phyloP scores from a whole-genome alignment of 2,797 vertebrate species.

The Apogon hyalosoma region DNA sequence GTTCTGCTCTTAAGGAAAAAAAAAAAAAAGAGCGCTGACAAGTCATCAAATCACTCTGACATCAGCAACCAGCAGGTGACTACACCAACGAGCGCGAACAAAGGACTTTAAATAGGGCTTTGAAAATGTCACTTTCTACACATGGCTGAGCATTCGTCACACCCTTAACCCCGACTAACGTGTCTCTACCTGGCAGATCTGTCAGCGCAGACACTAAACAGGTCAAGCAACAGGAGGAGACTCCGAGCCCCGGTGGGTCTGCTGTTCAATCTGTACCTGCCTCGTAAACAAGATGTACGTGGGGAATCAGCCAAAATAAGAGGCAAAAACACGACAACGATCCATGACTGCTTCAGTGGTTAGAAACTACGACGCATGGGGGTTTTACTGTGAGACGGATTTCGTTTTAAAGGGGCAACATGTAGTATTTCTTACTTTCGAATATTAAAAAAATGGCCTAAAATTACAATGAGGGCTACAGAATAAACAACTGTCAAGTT shows the following conservation, averaged over 20 bases:
- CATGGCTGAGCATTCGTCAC: constrained; percentile 51
- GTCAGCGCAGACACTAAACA: constrained; percentile 31
- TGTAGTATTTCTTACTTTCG: too few relatives aligned
- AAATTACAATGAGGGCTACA: too few relatives aligned
- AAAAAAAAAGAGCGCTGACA: constrained; percentile 39
- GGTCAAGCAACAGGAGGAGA: constrained; percentile 36
- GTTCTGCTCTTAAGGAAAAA: constrained; percentile 14
- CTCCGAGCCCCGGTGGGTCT: background rate
- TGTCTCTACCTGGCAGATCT: constrained; percentile 5
- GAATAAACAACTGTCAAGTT: too few relatives aligned
- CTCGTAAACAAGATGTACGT: too few relatives aligned
- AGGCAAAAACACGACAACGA: too few relatives aligned
- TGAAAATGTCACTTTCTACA: constrained; percentile 70
- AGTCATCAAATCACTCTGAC: constrained; percentile 41
- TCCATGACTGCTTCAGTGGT: too few relatives aligned
- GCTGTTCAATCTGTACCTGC: constrained; percentile 15
- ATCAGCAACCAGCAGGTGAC: constrained; percentile 51
- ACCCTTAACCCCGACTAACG: constrained; percentile 25
- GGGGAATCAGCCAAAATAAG: too few relatives aligned
- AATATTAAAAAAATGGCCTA: too few relatives aligned
- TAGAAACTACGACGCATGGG: too few relatives aligned
- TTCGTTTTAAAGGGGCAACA: too few relatives aligned
- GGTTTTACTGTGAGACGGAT: too few relatives aligned
- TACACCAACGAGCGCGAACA: constrained; percentile 37
- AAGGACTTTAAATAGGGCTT: constrained; percentile 53